Base-by-base conservation (phyloP, 1,140 invertebrate species). In the Camponotus vicinus region DNA sequence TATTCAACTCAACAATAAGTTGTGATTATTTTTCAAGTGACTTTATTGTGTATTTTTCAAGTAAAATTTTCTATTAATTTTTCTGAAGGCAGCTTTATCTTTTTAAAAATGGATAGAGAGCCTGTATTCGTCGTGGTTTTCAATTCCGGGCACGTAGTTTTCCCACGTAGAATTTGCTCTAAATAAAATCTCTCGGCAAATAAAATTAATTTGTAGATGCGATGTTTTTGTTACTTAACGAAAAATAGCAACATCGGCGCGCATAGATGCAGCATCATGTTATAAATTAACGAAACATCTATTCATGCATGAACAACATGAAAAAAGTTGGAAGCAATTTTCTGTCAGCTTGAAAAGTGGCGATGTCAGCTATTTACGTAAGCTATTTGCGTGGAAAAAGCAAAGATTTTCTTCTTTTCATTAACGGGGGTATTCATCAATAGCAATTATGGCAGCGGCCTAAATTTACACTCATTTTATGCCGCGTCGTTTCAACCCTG, bases 51-150 rank as follows among this genome's bases (percentile, higher is more conserved):
- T 42, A 4, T 40, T 40, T 40, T 40, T 4, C 34, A n/a, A 69
- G 15, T 21, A 64, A 80, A 59, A 80, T 80, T 70, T 80, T 34
- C 49, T 21, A 13, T 42, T 32, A 21, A 57, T 64, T 80, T 59
- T 80, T 8, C 7, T 18, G 34, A 77, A 64, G 59, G 45, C 34
- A 40, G 34, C n/a, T 69, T 80, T 21, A 55, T 13, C 63, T 80
- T 69, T 27, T 8, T n/a, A 40, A 42, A 55, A 79, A 13, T 45
- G 9, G 5, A 45, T 55, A 27, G 21, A 40, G 11, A 27, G 27
- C 27, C 27, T 21, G 7, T 42, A n/a, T 6, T 18, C 15, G 40
- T 63, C 27, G n/a, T 64, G 34, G 49, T 80, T 67, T 67, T 79
- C 45, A 79, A 67, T 40, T 79, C 45, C 27, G 27, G 27, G 1